Evolutionary conservation across 2,113 vertebrate species (phyloP).

Genomic region (Pseudopodoces humilis): DNA sequence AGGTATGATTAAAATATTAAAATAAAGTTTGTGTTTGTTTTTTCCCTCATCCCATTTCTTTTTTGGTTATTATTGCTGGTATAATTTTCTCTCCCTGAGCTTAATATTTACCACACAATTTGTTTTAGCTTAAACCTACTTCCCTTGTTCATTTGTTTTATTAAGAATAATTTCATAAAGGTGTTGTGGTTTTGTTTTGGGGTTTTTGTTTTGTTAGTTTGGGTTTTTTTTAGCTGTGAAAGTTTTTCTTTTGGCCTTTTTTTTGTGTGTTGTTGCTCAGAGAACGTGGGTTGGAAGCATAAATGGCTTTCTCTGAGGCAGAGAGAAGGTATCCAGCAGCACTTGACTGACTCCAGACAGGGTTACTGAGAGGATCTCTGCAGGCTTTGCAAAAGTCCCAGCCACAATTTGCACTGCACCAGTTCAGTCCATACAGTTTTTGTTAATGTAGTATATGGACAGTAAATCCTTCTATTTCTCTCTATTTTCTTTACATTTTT

Average conservation of each 20-base stretch:
- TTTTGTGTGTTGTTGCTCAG: neutral
- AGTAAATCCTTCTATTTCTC: neutral
- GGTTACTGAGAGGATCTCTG: neutral
- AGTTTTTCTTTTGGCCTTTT: neutral
- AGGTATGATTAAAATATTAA: slow-evolving; percentile 55
- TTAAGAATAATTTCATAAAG: neutral
- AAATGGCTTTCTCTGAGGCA: neutral
- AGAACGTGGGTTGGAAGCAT: neutral
- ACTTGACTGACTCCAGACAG: neutral
- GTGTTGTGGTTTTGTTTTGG: neutral
- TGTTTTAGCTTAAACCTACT: neutral
- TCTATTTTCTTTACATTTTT: neutral
- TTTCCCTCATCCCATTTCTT: neutral
- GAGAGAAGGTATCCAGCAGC: neutral
- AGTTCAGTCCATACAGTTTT: neutral
- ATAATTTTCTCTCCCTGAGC: slow-evolving; percentile 7
- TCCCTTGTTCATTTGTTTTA: neutral
- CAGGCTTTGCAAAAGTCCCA: neutral
- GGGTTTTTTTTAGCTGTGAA: neutral
- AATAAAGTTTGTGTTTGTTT: slow-evolving; percentile 44
- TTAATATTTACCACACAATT: slow-evolving; percentile 36
- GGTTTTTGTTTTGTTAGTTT: neutral
- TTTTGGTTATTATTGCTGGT: neutral
- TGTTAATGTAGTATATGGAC: neutral
- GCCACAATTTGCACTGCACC: neutral